Base-by-base conservation (phyloP, 2,113 vertebrate genomes). In the Struthio camelus region DNA sequence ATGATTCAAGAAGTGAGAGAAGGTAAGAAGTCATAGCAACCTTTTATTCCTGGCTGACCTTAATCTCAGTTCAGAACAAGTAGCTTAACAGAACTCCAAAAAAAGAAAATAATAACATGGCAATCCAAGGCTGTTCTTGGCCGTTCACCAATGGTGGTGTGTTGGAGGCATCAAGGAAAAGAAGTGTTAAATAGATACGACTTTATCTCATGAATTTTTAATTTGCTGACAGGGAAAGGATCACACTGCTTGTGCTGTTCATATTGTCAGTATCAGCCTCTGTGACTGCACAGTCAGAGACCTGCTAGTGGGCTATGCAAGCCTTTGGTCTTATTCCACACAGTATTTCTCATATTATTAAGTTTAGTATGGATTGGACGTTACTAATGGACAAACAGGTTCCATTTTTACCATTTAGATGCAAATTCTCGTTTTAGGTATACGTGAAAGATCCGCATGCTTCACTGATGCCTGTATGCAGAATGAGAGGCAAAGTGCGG, bases 1-100 rank as follows among this genome's bases (percentile, higher is more conserved):
- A 99, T 99, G 97, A 99, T 99, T 96, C 99, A 99, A 95, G 99
- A 99, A 66, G 99, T 99, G 56, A 99, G 99, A 97, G 99, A 99
- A 99, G 99, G 99, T 99, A 94, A 98, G 98, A 72, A 56, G 53
- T 56, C 53, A 50, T 7, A 69, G 28, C 30, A 78, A 59, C 75
- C 36, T 80, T 8, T 83, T 59, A 16, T 25, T 40, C n/a, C 62
- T 42, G 12, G 7, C 54, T 82, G 46, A n/a, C 44, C 90, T 42
- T 88, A 11, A 76, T 86, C 28, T 85, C 22, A 24, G 54, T 10
- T 93, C 50, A 66, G 67, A 82, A 80, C 4, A 16, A 24, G 3
- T 50, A 32, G 27, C 23, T 80, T 44, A 84, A 59, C 23, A 79
- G 36, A 89, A 76, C n/a, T 86, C 4, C 32, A 10, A 10, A 16